Base-by-base conservation (phyloP, 2,888 invertebrate species). In the Holacanthella duospinosa region DNA sequence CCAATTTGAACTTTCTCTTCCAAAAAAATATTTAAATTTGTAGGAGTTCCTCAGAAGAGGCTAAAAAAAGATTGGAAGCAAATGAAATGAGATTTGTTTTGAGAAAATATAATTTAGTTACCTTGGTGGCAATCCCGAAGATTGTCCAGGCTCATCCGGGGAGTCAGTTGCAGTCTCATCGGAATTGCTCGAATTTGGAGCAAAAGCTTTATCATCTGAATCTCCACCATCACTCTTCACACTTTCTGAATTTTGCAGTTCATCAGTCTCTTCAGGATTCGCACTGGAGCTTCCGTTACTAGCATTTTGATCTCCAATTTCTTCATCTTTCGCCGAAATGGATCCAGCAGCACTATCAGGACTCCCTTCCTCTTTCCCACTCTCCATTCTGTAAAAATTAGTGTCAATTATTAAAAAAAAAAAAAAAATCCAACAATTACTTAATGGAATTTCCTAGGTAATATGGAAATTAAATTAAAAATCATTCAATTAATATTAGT, bases 101-200 rank as follows among this genome's bases (percentile, higher is more conserved):
- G n/a, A n/a, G n/a, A n/a, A n/a, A n/a, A n/a, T n/a, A n/a, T n/a
- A 24, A 27, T 21, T 28, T 48, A n/a, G n/a, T n/a, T 71, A 71
- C 71, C 71, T 71, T 64, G 71, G 71, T n/a, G 71, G 71, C 48
- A 71, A 54, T 53, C 61, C 65, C 2, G 68, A 61, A 25, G 71
- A 71, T 53, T 71, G 69, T 21, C 65, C 66, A 19, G 66, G 60
- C n/a, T 64, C 43, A 24, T 55, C 65, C 60, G 62, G 62, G 36
- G 63, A 29, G n/a, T 56, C 29, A 28, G 56, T 16, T n/a, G 28
- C 29, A 28, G 56, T 28, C n/a, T 56, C 56, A 28, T 56, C 56
- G n/a, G 29, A 29, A 24, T 56, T 56, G n/a, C 3, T n/a, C n/a
- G 55, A 27, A 27, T 55, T 64, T 28, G 64, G 43, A 9, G 65